Evolutionary conservation across 2,797 vertebrate genomes (phyloP).

Genomic region (Sylvia borin): DNA sequence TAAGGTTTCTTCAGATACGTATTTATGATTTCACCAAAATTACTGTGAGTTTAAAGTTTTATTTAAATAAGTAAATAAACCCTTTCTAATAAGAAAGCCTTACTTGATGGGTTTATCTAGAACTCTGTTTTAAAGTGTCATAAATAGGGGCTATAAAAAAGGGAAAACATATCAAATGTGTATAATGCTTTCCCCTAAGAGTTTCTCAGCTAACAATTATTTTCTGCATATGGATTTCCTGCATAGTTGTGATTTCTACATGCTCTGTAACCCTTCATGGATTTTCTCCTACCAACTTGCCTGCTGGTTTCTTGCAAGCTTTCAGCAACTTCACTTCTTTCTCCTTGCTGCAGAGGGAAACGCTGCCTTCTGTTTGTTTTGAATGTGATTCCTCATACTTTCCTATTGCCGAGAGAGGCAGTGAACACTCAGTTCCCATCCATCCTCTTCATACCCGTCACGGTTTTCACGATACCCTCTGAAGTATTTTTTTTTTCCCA

Average conservation of each 20-base stretch:
- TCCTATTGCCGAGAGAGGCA: background rate
- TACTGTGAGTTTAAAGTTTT: background rate
- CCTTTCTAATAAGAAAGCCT: background rate
- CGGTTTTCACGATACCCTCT: background rate
- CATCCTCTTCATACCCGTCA: background rate
- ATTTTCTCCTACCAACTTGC: background rate
- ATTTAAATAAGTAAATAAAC: background rate
- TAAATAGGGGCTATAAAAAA: background rate
- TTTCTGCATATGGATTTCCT: background rate
- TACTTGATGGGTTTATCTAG: background rate
- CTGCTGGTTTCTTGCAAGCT: background rate
- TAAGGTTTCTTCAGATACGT: background rate
- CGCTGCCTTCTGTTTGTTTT: background rate
- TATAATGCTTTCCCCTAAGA: background rate
- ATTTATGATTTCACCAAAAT: background rate
- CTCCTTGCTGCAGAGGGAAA: background rate
- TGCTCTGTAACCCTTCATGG: background rate
- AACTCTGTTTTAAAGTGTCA: background rate
- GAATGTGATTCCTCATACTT: background rate
- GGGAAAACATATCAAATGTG: background rate
- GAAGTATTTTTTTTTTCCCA: fast-evolving
- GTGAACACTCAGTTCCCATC: background rate
- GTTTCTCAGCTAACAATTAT: background rate
- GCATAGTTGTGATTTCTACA: fast-evolving
- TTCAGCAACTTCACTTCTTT: background rate